Evolutionary conservation across 2,113 vertebrate species (phyloP).

Genomic region (Phyllopteryx taeniolatus): DNA sequence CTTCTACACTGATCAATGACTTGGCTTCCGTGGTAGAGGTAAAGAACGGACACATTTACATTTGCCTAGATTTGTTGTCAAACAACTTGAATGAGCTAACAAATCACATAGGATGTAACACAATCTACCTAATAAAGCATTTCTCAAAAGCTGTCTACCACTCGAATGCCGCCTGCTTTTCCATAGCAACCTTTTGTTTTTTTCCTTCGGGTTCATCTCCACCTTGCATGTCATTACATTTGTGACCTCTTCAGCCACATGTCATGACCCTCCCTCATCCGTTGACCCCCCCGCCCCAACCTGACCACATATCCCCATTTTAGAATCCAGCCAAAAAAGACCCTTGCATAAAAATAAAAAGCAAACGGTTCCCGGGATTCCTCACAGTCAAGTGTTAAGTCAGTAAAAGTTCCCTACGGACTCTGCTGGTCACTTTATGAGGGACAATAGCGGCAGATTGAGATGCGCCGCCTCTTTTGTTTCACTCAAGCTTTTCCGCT

Average conservation of each 20-base stretch:
- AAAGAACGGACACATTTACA: background rate
- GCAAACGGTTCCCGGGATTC: constrained; percentile 42
- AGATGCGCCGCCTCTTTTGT: constrained; percentile 57
- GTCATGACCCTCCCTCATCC: constrained; percentile 54
- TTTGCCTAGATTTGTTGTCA: constrained; percentile 31
- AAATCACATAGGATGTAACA: constrained; percentile 17
- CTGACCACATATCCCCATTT: constrained; percentile 22
- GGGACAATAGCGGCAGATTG: constrained; percentile 57
- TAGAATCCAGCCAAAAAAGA: constrained; percentile 27
- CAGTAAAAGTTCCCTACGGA: constrained; percentile 56
- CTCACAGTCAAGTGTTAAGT: constrained; percentile 49
- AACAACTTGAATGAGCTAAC: constrained; percentile 42
- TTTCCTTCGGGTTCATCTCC: constrained; percentile 44
- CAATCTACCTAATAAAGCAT: constrained; percentile 2
- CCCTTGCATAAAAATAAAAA: constrained; percentile 42
- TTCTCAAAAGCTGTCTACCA: constrained; percentile 25
- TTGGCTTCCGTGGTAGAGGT: background rate
- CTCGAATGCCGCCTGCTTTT: constrained; percentile 39
- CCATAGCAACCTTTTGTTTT: constrained; percentile 57
- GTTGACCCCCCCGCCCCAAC: constrained; percentile 29
- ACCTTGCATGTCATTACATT: constrained; percentile 61
- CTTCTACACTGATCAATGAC: background rate
- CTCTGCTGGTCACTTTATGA: constrained; percentile 62
- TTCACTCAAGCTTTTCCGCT: constrained; percentile 50
- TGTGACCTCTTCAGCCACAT: constrained; percentile 65